A percentile compares a stretch with the other conserved stretches of the same genome.
Conservation (phyloP, 2,888 invertebrate species). For the Drosophila emarginata region DNA sequence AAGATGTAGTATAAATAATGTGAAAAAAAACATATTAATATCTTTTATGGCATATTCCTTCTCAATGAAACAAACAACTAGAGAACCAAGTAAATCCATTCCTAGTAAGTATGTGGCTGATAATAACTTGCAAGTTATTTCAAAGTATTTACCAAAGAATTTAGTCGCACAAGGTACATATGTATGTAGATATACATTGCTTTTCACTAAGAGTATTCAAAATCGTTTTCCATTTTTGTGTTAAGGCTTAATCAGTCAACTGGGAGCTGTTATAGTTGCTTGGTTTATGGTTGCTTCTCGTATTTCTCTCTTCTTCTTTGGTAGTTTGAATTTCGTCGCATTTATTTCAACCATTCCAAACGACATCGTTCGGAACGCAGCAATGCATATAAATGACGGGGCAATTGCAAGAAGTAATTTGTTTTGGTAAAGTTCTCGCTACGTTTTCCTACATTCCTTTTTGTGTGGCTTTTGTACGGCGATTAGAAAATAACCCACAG, state of each 20-base stretch:
- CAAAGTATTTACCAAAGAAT: no score
- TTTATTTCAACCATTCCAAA: conserved; percentile 39
- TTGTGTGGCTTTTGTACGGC: conserved; percentile 14
- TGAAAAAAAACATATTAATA: no score
- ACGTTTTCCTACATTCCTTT: conserved; percentile 16
- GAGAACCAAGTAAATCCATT: no score
- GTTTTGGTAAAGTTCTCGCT: conserved; percentile 40
- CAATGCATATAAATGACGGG: conserved; percentile 67
- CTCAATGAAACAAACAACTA: no score
- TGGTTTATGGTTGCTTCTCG: conserved; percentile 12
- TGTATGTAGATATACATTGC: neutral
- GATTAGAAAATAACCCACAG: conserved; percentile 49
- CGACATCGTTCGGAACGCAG: conserved; percentile 41
- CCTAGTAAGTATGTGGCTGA: no score
- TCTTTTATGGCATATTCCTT: no score
- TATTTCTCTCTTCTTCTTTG: conserved; percentile 31
- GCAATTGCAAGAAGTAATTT: conserved; percentile 52
- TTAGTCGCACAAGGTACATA: no score
- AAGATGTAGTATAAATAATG: no score
- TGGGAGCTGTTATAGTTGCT: conserved; percentile 53
- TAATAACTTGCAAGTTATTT: no score
- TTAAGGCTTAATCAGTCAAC: conserved; percentile 49
- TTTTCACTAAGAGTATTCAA: conserved; percentile 26
- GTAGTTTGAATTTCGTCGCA: conserved; percentile 65
- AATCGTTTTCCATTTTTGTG: conserved; percentile 32